Base-by-base conservation (phyloP, 1,140 invertebrate genomes). In the Ruditapes philippinarum region DNA sequence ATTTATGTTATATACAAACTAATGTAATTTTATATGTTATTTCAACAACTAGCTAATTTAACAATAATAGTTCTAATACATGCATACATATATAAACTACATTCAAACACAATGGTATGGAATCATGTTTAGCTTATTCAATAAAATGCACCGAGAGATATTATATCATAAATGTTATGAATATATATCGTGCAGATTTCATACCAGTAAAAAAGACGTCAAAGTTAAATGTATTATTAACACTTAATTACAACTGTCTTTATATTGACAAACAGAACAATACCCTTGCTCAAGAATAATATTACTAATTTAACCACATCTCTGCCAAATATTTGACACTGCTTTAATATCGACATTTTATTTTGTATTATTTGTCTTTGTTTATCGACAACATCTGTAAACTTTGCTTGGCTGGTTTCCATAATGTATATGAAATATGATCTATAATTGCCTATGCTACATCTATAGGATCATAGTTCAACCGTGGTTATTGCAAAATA, bases 341-440 rank as follows among this genome's bases (percentile, higher is more conserved):
- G 19, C n/a, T 78, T 45, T 14, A 25, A 78, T 78, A 78, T 54
- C n/a, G 25, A n/a, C 42, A 45, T 51, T 49, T 31, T 33, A 49
- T 33, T 33, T 45, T 3, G 0, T 33, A 11, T 51, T 7, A 49
- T 49, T 33, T 9, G 22, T 25, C 11, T 51, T 51, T 78, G 11
- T 42, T 78, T 78, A 45, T 49, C 60, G 22, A 38, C 28, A 65
- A 25, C 79, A 81, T 81, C 79, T 62, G 79, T 81, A 81, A 62
- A 62, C 22, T 45, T 28, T 81, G 79, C 54, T 81, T 81, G 79
- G 79, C 49, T 54, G 79, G n/a, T 45, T 81, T n/a, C 19, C 79
- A 54, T 54, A 81, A 78, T 54, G 74, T 54, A 45, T 33, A 51
- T 78, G 74, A 78, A 78, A 78, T 38, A 17, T 17, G 25, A 78